phyloP scores from a whole-genome alignment of 2,888 invertebrate species.

The Acheta domesticus region DNA sequence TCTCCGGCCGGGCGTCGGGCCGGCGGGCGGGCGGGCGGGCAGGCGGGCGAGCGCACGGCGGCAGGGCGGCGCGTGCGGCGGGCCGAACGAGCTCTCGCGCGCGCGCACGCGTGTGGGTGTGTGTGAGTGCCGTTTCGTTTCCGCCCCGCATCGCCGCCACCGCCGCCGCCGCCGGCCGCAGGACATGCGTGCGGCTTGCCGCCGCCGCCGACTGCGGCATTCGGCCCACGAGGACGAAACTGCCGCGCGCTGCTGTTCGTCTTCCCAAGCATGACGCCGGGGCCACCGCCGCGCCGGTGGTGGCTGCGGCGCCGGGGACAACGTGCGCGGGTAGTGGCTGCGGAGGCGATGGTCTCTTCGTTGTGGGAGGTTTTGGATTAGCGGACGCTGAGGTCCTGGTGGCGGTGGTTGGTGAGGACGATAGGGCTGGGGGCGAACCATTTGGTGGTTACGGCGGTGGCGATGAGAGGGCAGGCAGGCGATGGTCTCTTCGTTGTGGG shows the following conservation, averaged over 20 bases:
- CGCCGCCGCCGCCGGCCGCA: neutral
- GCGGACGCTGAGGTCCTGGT: no score
- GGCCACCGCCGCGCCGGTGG: no score
- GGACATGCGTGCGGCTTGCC: neutral
- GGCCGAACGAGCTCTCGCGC: neutral
- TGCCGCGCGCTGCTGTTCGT: neutral
- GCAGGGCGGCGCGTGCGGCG: neutral
- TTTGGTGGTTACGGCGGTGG: no score
- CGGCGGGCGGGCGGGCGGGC: neutral
- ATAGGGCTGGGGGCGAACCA: no score
- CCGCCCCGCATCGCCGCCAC: neutral
- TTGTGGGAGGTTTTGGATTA: no score
- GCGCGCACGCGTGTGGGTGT: no score
- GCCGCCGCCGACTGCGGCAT: neutral
- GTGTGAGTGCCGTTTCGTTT: neutral
- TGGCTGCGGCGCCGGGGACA: no score
- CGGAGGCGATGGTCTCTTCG: no score
- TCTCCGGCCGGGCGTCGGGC: neutral
- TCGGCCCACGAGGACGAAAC: neutral
- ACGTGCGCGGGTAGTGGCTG: no score
- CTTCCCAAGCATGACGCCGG: neutral
- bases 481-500: no score
- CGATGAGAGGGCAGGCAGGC: no score
- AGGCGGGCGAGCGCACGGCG: neutral
- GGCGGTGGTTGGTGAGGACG: no score